Conservation (phyloP, 2,888 invertebrate genomes). For the Barypeithes pellucidus region DNA sequence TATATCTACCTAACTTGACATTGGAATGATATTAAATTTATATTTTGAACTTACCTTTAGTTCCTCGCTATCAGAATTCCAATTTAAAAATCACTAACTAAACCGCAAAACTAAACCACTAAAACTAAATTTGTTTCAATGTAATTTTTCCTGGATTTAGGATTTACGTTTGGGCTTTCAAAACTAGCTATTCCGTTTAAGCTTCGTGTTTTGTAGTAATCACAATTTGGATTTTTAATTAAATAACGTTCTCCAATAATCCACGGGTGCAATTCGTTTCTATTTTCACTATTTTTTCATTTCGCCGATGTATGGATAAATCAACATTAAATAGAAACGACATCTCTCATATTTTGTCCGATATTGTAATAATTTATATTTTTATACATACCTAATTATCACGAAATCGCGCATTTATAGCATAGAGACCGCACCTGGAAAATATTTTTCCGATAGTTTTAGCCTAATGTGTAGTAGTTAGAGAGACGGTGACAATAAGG, state of each 20-base stretch:
- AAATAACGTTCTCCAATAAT: constrained; percentile 13
- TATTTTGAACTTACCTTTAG: too few relatives aligned
- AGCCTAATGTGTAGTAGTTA: too few relatives aligned
- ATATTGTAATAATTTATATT: not conserved
- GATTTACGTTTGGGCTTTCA: constrained; percentile 10
- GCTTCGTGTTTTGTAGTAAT: constrained; percentile 6
- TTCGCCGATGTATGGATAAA: not conserved
- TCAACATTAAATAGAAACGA: not conserved
- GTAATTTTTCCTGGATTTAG: constrained; percentile 6
- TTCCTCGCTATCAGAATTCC: not conserved
- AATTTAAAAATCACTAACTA: not conserved
- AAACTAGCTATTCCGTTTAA: constrained; percentile 4
- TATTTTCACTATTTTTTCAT: constrained; percentile 16
- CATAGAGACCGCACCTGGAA: too few relatives aligned
- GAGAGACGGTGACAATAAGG: too few relatives aligned
- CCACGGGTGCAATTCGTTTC: not conserved
- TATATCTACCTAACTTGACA: too few relatives aligned
- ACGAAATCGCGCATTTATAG: too few relatives aligned
- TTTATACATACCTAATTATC: too few relatives aligned
- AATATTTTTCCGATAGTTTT: too few relatives aligned
- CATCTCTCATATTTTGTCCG: not conserved
- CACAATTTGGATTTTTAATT: constrained; percentile 15
- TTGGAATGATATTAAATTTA: too few relatives aligned
- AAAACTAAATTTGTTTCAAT: not conserved
- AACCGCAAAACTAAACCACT: not conserved